Conservation (phyloP, 1,140 invertebrate species). For the Euschistus heros region DNA sequence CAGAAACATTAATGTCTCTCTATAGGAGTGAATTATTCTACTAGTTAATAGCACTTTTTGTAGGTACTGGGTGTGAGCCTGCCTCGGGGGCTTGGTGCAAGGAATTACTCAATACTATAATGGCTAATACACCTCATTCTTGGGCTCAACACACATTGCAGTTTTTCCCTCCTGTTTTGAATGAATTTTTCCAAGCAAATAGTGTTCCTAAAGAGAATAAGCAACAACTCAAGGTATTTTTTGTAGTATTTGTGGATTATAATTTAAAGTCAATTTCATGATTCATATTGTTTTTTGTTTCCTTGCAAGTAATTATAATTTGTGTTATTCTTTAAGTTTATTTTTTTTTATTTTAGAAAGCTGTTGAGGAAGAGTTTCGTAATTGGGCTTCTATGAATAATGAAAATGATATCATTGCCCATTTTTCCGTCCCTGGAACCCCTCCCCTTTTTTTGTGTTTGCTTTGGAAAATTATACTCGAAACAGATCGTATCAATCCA, state of each 20-base stretch:
- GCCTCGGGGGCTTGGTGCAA: slow-evolving; percentile 76
- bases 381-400: slow-evolving; percentile 96
- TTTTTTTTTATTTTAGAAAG: slow-evolving; percentile 45
- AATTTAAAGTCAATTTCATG: too few relatives aligned
- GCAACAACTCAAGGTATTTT: slow-evolving; percentile 59
- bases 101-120: slow-evolving; percentile 78
- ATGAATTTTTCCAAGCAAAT: slow-evolving; percentile 78
- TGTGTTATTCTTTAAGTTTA: background rate
- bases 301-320: too few relatives aligned
- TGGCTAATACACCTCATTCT: slow-evolving; percentile 86
- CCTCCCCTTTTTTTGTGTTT: slow-evolving; percentile 81
- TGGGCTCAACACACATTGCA: slow-evolving; percentile 87
- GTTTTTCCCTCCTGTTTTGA: slow-evolving; percentile 79
- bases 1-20: too few relatives aligned
- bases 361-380: slow-evolving; percentile 86
- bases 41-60: slow-evolving; percentile 3
- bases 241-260: background rate
- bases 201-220: slow-evolving; percentile 80
- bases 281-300: background rate
- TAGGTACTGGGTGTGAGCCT: slow-evolving; percentile 45
- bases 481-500: slow-evolving; percentile 82
- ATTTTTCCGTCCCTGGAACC: slow-evolving; percentile 82
- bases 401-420: slow-evolving; percentile 89
- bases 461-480: slow-evolving; percentile 92
- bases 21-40: too few relatives aligned